These are phyloP conservation scores for Chiloscyllium punctatum DNA, from an alignment of 2,797 vertebrate species.

Conservation along the genomic window DNA sequence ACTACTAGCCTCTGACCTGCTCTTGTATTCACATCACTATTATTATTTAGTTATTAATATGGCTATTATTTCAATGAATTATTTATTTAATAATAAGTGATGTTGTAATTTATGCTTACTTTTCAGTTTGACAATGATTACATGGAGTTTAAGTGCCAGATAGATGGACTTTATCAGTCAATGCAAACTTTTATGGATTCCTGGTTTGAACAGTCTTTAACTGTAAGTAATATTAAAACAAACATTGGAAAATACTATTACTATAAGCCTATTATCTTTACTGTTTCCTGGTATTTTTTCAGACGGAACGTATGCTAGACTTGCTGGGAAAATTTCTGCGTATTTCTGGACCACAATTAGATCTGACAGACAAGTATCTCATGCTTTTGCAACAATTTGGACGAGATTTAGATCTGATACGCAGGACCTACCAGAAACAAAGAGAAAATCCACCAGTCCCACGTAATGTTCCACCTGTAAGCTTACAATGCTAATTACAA, in stretches of 20 bases:
- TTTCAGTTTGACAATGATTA: conserved; percentile 75
- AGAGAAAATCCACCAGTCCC: conserved; percentile 62
- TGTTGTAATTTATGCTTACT: conserved; percentile 38
- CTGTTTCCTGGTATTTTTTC: neutral
- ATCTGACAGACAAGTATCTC: conserved; percentile 59
- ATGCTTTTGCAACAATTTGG: conserved; percentile 62
- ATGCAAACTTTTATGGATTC: conserved; percentile 65
- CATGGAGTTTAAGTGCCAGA: conserved; percentile 66
- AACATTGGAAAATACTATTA: neutral
- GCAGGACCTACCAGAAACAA: conserved; percentile 63
- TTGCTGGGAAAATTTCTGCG: conserved; percentile 62
- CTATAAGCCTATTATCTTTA: neutral
- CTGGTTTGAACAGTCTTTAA: conserved; percentile 59
- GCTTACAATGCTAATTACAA: conserved; percentile 28
- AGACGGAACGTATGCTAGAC: conserved; percentile 67
- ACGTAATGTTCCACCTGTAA: conserved; percentile 69
- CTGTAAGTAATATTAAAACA: conserved; percentile 55
- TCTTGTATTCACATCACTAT: too few relatives aligned
- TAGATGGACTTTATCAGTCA: conserved; percentile 60
- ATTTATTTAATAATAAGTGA: neutral
- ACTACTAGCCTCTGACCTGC: too few relatives aligned
- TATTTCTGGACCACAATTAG: conserved; percentile 53
- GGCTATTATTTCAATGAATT: too few relatives aligned
- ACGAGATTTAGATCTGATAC: conserved; percentile 64
- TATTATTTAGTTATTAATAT: too few relatives aligned